Evolutionary conservation across 2,113 vertebrate genomes (phyloP).

Genomic region (Nibea albiflora): DNA sequence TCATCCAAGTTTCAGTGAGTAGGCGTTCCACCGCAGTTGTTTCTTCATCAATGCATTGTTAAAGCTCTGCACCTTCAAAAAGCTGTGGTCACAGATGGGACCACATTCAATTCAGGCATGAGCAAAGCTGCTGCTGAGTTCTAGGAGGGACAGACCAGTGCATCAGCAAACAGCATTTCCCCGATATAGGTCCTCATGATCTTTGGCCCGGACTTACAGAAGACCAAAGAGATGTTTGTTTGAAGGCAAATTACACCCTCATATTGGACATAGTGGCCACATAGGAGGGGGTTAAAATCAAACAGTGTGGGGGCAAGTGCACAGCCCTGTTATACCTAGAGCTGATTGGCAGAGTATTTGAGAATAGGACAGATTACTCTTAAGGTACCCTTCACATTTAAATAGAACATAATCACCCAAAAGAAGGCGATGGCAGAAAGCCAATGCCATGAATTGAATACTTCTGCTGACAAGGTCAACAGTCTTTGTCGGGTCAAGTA

Average conservation of each 20-base stretch:
- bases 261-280: conserved; percentile 8
- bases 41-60: conserved; percentile 1
- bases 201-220: conserved; percentile 25
- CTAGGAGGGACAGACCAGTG: conserved; percentile 29
- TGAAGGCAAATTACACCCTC: conserved; percentile 19
- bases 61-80: background rate
- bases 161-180: conserved; percentile 55
- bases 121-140: conserved; percentile 41
- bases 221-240: conserved; percentile 32
- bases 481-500: conserved; percentile 23
- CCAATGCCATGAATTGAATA: conserved; percentile 21
- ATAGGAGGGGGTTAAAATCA: background rate
- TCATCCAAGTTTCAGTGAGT: background rate
- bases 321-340: background rate
- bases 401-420: conserved; percentile 24
- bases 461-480: conserved; percentile 34
- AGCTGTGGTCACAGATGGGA: conserved; percentile 8
- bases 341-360: background rate
- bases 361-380: conserved; percentile 10
- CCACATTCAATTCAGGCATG: conserved; percentile 25
- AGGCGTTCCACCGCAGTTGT: background rate
- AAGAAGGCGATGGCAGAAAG: conserved; percentile 19
- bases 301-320: background rate
- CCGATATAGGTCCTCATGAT: conserved; percentile 47
- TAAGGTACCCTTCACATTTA: conserved; percentile 16